A percentile compares a stretch with the other conserved stretches of the same genome.
phyloP scores from a whole-genome alignment of 2,888 invertebrate genomes.

The Eristalis tenax region DNA sequence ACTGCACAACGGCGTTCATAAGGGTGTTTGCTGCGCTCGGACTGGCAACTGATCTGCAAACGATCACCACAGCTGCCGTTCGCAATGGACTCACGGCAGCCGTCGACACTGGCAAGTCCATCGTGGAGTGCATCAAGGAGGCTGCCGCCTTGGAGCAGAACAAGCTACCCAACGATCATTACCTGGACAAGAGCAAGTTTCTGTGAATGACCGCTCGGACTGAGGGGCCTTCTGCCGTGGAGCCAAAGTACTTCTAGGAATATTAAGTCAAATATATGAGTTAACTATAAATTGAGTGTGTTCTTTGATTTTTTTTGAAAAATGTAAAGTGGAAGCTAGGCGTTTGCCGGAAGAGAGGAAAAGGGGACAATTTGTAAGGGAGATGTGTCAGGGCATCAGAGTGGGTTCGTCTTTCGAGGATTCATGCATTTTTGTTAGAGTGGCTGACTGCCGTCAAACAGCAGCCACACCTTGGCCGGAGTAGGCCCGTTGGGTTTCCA shows the following conservation, averaged over 20 bases:
- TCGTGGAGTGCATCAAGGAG: constrained; percentile 84
- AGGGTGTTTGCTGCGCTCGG: constrained; percentile 87
- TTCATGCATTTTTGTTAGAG: no score
- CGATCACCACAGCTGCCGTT: constrained; percentile 85
- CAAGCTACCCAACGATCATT: constrained; percentile 82
- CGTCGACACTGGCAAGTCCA: constrained; percentile 83
- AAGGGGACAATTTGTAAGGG: no score
- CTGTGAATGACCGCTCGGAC: constrained; percentile 73
- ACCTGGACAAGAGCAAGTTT: constrained; percentile 80
- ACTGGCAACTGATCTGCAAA: constrained; percentile 85
- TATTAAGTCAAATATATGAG: neutral
- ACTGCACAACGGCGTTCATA: constrained; percentile 86
- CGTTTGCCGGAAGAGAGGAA: no score
- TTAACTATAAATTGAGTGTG: neutral
- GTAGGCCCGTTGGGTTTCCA: no score
- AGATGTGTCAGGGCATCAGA: no score
- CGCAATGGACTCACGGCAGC: constrained; percentile 85
- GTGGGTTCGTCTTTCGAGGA: no score
- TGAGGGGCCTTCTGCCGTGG: neutral
- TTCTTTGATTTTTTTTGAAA: neutral
- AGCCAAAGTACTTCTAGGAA: constrained; percentile 1
- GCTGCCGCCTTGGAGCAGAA: constrained; percentile 80
- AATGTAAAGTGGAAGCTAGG: no score
- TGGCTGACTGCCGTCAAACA: no score
- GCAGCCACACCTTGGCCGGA: no score